Percentiles rank a stretch among this genome's conserved stretches.
Conservation (phyloP, 2,888 invertebrate species). For the Nomada flava region DNA sequence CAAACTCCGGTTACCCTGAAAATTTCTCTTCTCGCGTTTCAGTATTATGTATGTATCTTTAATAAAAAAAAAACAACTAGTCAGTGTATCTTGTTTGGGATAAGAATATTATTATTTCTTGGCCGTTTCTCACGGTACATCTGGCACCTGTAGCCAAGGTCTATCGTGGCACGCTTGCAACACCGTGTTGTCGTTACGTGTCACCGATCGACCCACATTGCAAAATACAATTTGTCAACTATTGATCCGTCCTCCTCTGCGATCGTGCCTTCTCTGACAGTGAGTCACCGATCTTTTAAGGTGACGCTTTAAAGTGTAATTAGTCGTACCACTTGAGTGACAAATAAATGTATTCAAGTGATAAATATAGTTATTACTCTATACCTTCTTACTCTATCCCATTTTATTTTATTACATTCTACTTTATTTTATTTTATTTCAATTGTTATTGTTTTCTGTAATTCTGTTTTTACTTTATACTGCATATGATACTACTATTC, state of each 20-base stretch:
- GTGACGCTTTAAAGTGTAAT: slow-evolving; percentile 47
- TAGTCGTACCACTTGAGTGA: slow-evolving; percentile 25
- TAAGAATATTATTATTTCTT: slow-evolving; percentile 31
- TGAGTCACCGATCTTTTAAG: slow-evolving; percentile 50
- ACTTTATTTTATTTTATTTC: no score
- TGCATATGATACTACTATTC: no score
- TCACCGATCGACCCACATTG: slow-evolving; percentile 63
- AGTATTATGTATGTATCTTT: background rate
- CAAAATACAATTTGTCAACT: slow-evolving; percentile 62
- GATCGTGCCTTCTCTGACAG: slow-evolving; percentile 39
- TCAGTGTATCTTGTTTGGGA: background rate
- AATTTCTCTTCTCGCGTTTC: no score
- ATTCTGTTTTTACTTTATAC: no score
- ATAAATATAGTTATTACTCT: no score
- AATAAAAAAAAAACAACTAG: background rate
- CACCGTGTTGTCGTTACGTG: slow-evolving; percentile 46
- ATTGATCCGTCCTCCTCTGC: slow-evolving; percentile 54
- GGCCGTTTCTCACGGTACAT: slow-evolving; percentile 36
- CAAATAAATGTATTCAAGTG: no score
- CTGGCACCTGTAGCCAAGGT: slow-evolving; percentile 64
- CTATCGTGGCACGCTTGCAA: slow-evolving; percentile 51
- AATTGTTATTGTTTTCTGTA: no score
- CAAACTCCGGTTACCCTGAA: no score
- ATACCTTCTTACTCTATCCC: no score
- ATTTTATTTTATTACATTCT: no score